phyloP scores from a whole-genome alignment of 1,140 invertebrate species.

The Littorina saxatilis region DNA sequence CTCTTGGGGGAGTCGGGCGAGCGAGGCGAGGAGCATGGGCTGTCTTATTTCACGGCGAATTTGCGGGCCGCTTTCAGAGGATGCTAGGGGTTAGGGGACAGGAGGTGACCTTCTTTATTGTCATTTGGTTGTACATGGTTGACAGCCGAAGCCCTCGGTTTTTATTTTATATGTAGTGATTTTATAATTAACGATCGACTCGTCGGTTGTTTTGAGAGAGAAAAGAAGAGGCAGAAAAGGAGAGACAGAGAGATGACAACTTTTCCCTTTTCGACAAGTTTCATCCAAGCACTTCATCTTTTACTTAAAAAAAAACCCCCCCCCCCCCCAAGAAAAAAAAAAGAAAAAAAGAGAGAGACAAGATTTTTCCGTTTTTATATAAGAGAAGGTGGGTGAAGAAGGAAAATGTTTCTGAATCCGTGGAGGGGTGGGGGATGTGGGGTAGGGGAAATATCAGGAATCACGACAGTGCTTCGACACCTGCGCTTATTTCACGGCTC shows the following conservation, averaged over 20 bases:
- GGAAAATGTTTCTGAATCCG: not conserved
- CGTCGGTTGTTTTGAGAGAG: no score
- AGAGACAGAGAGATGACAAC: no score
- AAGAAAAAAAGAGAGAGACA: not conserved
- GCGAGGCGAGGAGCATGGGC: not conserved
- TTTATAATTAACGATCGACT: not conserved
- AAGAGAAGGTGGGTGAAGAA: no score
- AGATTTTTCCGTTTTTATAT: no score
- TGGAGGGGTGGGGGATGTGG: no score
- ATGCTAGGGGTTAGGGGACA: no score
- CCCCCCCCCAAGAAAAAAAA: no score
- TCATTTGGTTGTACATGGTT: not conserved
- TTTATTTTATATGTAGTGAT: not conserved
- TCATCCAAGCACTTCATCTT: no score
- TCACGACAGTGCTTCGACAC: not conserved
- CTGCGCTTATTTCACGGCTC: not conserved
- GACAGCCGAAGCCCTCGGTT: not conserved
- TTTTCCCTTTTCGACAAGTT: no score
- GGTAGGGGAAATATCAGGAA: no score
- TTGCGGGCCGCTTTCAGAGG: not conserved
- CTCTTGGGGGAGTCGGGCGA: not conserved
- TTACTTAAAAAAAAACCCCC: no score
- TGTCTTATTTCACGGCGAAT: conserved; percentile 28
- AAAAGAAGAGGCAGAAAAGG: not conserved
- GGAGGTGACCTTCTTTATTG: not conserved